Evolutionary conservation across 2,888 invertebrate genomes (phyloP).

Genomic region (Heteromyza rotundicornis): DNA sequence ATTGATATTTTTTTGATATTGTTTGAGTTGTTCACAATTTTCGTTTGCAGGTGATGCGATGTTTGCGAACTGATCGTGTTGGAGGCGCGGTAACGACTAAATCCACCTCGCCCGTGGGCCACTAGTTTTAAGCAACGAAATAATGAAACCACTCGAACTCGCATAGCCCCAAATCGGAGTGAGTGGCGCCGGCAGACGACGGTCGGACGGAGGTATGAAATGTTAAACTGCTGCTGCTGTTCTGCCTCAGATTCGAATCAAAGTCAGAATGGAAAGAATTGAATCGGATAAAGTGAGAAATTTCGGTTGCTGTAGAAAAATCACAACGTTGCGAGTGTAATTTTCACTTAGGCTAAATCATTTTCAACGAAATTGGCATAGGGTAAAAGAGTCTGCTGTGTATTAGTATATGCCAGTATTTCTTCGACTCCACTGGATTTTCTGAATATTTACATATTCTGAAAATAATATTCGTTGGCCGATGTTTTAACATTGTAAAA

Average conservation of each 20-base stretch:
- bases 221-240: background rate
- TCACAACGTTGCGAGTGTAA: background rate
- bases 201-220: slow-evolving; percentile 3
- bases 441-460: too few relatives aligned
- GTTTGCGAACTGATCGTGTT: slow-evolving; percentile 55
- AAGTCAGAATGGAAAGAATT: slow-evolving; percentile 23
- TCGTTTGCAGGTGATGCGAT: background rate
- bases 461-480: too few relatives aligned
- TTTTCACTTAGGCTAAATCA: background rate
- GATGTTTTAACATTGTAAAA: too few relatives aligned
- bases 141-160: background rate
- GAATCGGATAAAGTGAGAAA: slow-evolving; percentile 18
- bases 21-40: too few relatives aligned
- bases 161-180: background rate
- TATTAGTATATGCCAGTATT: too few relatives aligned
- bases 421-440: too few relatives aligned
- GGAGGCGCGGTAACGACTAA: slow-evolving; percentile 62
- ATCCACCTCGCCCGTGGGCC: slow-evolving; percentile 51
- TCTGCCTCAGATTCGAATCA: too few relatives aligned
- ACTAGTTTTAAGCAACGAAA: slow-evolving; percentile 56
- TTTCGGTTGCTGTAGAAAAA: background rate
- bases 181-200: background rate
- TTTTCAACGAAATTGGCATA: too few relatives aligned
- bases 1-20: too few relatives aligned
- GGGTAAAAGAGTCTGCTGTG: too few relatives aligned